A percentile compares a stretch with the other conserved stretches of the same genome.
phyloP scores from a whole-genome alignment of 2,797 vertebrate genomes.

The Sphenodon punctatus region DNA sequence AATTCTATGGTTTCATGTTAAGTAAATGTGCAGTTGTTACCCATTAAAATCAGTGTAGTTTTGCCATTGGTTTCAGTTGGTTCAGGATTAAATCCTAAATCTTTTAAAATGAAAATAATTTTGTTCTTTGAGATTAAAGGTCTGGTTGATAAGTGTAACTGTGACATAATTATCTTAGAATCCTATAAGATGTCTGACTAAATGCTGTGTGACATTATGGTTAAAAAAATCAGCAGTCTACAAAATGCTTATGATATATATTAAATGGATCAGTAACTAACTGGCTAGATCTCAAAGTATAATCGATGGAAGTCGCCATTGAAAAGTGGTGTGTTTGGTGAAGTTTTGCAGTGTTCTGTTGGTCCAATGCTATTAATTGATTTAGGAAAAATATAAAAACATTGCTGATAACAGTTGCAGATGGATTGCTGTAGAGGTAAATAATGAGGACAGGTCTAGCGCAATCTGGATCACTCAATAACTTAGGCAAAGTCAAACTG shows the following conservation, averaged over 20 bases:
- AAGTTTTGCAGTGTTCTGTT: too few relatives aligned
- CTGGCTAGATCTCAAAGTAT: too few relatives aligned
- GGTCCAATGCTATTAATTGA: not conserved
- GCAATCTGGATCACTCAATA: not conserved
- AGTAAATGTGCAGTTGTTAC: too few relatives aligned
- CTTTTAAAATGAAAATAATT: not conserved
- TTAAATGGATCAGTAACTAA: too few relatives aligned
- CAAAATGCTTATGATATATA: too few relatives aligned
- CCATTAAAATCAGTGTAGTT: too few relatives aligned
- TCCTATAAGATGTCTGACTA: not conserved
- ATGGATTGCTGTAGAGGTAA: constrained; percentile 13
- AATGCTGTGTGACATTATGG: not conserved
- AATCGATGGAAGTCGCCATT: too few relatives aligned
- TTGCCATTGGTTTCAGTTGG: too few relatives aligned
- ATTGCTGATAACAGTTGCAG: not conserved
- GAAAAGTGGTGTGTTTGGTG: too few relatives aligned
- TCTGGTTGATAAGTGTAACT: not conserved
- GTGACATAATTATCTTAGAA: not conserved
- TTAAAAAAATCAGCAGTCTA: not conserved
- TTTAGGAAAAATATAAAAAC: not conserved
- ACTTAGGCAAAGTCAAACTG: not conserved
- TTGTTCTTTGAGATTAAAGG: not conserved
- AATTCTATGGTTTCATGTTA: not conserved
- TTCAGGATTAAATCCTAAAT: too few relatives aligned
- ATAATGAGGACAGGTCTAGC: not conserved